phyloP scores from a whole-genome alignment of 2,888 invertebrate genomes.

The Microplitis deprimator region DNA sequence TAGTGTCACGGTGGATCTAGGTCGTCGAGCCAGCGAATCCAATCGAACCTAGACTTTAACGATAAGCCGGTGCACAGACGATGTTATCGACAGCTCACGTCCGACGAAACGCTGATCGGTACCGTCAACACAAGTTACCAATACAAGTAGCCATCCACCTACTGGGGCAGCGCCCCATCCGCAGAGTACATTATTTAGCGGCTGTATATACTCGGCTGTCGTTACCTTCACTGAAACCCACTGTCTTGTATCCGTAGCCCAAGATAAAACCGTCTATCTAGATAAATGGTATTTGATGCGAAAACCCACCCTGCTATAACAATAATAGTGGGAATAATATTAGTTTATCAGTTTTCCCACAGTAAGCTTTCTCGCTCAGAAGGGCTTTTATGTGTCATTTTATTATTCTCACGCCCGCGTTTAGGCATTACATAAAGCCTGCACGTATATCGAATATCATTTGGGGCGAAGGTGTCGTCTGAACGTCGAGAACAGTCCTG shows the following conservation, averaged over 20 bases:
- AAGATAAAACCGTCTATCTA: too few relatives aligned
- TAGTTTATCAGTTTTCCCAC: neutral
- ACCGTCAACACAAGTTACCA: slow-evolving; percentile 8
- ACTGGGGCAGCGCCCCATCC: neutral
- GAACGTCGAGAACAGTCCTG: slow-evolving; percentile 17
- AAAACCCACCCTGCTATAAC: neutral
- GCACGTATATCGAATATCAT: slow-evolving; percentile 27
- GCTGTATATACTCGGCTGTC: neutral
- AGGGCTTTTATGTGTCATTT: slow-evolving; percentile 3
- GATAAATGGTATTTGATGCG: too few relatives aligned
- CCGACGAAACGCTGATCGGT: slow-evolving; percentile 8
- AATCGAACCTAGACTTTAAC: slow-evolving; percentile 58
- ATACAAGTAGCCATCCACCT: neutral
- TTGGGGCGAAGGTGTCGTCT: neutral
- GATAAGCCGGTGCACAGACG: slow-evolving; percentile 48
- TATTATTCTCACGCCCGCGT: neutral
- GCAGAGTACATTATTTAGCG: neutral
- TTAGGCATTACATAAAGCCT: slow-evolving; percentile 11
- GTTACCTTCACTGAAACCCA: neutral
- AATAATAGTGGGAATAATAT: neutral
- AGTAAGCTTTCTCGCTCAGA: neutral
- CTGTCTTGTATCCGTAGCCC: too few relatives aligned
- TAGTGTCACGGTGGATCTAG: slow-evolving; percentile 37
- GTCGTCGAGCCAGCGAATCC: slow-evolving; percentile 50
- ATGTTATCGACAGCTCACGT: slow-evolving; percentile 53